Percentiles rank a stretch among this genome's conserved stretches.
Evolutionary conservation across 2,797 vertebrate species (phyloP).

Genomic region (Anas capensis): DNA sequence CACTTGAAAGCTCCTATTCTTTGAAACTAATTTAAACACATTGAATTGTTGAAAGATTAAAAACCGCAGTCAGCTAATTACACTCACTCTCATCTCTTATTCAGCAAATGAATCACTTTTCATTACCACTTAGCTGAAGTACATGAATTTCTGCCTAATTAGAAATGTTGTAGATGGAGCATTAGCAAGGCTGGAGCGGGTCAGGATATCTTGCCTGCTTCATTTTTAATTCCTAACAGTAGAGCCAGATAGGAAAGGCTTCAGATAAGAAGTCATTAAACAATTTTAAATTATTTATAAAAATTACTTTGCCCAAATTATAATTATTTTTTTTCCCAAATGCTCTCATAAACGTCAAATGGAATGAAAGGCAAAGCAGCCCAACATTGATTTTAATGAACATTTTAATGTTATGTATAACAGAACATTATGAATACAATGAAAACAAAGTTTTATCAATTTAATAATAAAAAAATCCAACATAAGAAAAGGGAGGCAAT

Average conservation of each 20-base stretch:
- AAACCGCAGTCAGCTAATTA: constrained; percentile 87
- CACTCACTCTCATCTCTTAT: constrained; percentile 86
- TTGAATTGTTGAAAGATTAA: constrained; percentile 87
- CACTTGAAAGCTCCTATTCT: constrained; percentile 86
- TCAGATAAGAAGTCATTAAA: constrained; percentile 86
- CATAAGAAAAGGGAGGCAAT: constrained; percentile 81
- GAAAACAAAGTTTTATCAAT: constrained; percentile 87
- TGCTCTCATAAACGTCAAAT: constrained; percentile 80
- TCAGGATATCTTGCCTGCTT: constrained; percentile 83
- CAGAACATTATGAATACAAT: constrained; percentile 93
- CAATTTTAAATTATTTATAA: constrained; percentile 90
- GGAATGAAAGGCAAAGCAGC: constrained; percentile 81
- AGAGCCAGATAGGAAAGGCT: constrained; percentile 81
- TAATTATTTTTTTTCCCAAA: constrained; percentile 85
- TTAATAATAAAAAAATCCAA: constrained; percentile 84
- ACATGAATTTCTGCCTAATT: constrained; percentile 89
- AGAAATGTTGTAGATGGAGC: constrained; percentile 87
- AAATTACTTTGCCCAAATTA: constrained; percentile 88
- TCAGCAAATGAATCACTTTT: constrained; percentile 88
- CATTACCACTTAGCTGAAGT: constrained; percentile 88
- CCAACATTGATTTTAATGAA: constrained; percentile 91
- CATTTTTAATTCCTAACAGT: constrained; percentile 85
- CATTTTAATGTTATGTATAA: constrained; percentile 96
- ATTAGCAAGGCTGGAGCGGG: constrained; percentile 83
- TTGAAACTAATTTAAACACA: constrained; percentile 88